These are phyloP conservation scores for Saimiri boliviensis DNA, from an alignment of 2,113 vertebrate species.

Conservation along the genomic window DNA sequence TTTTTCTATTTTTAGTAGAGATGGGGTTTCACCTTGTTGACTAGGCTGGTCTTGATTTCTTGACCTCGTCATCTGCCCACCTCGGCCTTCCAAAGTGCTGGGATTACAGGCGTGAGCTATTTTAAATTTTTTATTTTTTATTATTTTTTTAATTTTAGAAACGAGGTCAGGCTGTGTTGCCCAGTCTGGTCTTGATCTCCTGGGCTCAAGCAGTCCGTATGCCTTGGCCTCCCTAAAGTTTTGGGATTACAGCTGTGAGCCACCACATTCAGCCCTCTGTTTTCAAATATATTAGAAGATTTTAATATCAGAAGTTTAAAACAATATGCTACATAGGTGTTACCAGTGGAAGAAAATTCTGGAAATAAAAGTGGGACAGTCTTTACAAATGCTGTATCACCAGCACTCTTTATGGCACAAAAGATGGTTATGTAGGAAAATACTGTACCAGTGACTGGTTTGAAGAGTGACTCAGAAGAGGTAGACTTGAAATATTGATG, in stretches of 20 bases:
- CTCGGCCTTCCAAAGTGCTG: background rate
- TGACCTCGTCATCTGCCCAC: too few species aligned
- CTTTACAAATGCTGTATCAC: background rate
- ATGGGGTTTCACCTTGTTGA: too few species aligned
- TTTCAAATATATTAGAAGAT: background rate
- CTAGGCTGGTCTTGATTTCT: too few species aligned
- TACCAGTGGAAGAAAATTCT: background rate
- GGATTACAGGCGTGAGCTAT: background rate
- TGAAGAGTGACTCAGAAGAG: background rate
- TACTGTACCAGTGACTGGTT: background rate
- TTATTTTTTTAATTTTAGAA: too few species aligned
- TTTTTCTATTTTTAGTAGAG: too few species aligned
- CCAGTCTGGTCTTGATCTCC: background rate
- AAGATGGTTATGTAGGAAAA: background rate
- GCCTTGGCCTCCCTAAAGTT: background rate
- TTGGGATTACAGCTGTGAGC: background rate
- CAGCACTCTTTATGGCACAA: background rate
- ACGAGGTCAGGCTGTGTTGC: background rate
- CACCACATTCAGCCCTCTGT: background rate
- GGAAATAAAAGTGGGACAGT: background rate
- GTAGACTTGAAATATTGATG: background rate
- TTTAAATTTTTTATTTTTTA: background rate
- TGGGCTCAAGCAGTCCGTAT: background rate
- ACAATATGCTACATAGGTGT: background rate
- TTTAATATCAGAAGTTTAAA: background rate